phyloP scores from a whole-genome alignment of 2,113 vertebrate genomes.

The Gasterosteus nipponicus region DNA sequence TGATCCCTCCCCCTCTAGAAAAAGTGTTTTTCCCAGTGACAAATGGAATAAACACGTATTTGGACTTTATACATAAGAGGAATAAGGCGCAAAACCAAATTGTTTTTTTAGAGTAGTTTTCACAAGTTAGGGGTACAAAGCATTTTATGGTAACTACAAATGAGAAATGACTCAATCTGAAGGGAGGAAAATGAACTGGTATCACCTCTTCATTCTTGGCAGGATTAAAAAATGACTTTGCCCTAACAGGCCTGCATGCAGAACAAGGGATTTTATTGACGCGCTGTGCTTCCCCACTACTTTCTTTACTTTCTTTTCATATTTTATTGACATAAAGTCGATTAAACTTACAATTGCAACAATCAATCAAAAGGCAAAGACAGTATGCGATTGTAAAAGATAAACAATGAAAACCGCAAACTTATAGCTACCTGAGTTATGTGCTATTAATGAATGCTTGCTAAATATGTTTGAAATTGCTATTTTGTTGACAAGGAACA shows the following conservation, averaged over 20 bases:
- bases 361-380: neutral
- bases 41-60: neutral
- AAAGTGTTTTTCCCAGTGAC: neutral
- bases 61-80: neutral
- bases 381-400: neutral
- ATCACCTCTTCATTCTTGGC: neutral
- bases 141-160: neutral
- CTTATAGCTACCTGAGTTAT: neutral
- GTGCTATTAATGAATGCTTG: too few relatives aligned
- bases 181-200: neutral
- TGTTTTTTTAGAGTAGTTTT: neutral
- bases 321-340: neutral
- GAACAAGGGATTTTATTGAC: neutral
- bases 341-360: neutral
- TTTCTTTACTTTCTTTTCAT: neutral
- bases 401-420: neutral
- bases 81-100: neutral
- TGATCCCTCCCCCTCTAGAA: neutral
- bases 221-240: neutral
- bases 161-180: neutral
- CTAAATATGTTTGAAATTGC: neutral
- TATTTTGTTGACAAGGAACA: neutral
- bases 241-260: neutral
- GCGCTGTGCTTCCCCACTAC: neutral
- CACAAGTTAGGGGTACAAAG: neutral